Evolutionary conservation across 2,888 invertebrate genomes (phyloP), one percentile per base, ranked within the genome.

Genomic region (Cryptus viduatorius): DNA sequence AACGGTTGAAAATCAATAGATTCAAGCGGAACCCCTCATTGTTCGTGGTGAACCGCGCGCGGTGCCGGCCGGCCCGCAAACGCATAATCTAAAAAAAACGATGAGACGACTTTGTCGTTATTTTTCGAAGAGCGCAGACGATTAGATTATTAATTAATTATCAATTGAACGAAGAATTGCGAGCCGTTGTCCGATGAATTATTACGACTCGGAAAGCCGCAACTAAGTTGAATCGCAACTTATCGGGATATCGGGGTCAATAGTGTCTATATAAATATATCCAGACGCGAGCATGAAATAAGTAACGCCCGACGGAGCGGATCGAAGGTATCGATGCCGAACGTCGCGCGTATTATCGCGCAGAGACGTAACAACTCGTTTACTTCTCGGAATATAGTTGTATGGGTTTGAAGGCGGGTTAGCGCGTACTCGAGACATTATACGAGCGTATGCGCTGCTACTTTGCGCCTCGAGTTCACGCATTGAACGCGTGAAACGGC

Each of bases 1-100:
- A 65, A 65, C 44, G 81, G 81, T 84, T 71, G 78, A 79, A 84
- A 84, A 84, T 84, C 84, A 84, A 84, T 84, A 84, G 75, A 84
- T 82, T 84, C 81, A 84, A 84, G 81, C 79, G 42, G 73, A 56
- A 24, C 80, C 81, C 59, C 65, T 77, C 80, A 68, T 83, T 56
- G 50, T 42, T 69, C 50, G 42, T 42, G 37, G 10, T n/a, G 46
- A 42, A 76, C 4, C 56, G n/a, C n/a, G n/a, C n/a, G n/a, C n/a
- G 69, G 77, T 76, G 53, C 73, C 84, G 61, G 76, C 61, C 76
- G 59, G 29, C 24, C 56, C n/a, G 12, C 56, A n/a, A 7, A 24
- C 56, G 10, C 24, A 24, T 24, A 12, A 24, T 12, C 4, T 10
- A 16, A 4, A 37, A 7, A 4, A 37, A 7, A 4, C 37, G 12